Evolutionary conservation across 2,888 invertebrate species (phyloP).

Genomic region (Stenodema calcarata): DNA sequence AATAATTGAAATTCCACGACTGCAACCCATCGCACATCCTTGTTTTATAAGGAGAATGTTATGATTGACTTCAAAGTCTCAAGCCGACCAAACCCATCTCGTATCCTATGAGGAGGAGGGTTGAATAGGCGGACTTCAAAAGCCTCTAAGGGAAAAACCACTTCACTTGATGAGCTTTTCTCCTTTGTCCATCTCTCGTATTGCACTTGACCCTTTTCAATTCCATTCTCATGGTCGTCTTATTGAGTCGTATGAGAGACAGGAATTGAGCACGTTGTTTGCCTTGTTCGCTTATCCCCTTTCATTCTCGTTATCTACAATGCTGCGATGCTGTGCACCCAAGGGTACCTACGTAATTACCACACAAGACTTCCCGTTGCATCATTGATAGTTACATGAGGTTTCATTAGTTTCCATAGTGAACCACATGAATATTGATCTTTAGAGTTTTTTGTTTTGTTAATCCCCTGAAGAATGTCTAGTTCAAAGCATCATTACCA

Average conservation of each 20-base stretch:
- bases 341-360: too few relatives aligned
- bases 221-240: background rate
- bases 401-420: too few relatives aligned
- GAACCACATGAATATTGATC: too few relatives aligned
- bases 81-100: background rate
- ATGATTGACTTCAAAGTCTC: constrained; percentile 8
- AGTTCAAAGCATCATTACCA: too few relatives aligned
- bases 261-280: background rate
- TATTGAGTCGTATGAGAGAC: background rate
- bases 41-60: background rate
- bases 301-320: background rate
- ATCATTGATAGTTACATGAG: too few relatives aligned
- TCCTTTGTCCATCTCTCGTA: constrained; percentile 16
- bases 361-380: too few relatives aligned
- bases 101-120: background rate
- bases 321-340: background rate
- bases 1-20: too few relatives aligned
- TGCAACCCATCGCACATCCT: background rate
- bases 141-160: constrained; percentile 2
- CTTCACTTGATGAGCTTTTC: constrained; percentile 40
- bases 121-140: background rate
- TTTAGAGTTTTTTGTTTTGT: too few relatives aligned
- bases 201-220: constrained; percentile 35
- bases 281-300: background rate
- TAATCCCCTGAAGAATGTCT: too few relatives aligned